Evolutionary conservation across 2,888 invertebrate genomes (phyloP).

Genomic region (Erannis defoliaria): DNA sequence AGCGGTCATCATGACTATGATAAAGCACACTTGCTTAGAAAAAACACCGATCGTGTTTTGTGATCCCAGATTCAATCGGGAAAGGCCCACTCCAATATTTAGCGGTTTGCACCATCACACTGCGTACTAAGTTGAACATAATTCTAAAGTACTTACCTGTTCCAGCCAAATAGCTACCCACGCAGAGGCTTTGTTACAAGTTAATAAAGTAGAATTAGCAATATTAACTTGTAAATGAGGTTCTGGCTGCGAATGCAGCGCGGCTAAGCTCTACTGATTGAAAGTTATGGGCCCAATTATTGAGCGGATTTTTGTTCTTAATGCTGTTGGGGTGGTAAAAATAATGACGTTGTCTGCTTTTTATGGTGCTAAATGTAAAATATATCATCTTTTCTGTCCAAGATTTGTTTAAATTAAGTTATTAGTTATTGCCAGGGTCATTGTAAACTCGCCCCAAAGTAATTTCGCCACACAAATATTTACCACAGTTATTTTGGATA

Average conservation of each 20-base stretch:
- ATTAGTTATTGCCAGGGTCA: background rate
- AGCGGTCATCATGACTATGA: too few relatives aligned
- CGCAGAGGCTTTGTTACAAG: slow-evolving; percentile 35
- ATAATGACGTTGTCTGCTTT: slow-evolving; percentile 19
- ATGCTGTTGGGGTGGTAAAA: slow-evolving; percentile 13
- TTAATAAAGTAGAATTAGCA: slow-evolving; percentile 40
- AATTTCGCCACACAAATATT: too few relatives aligned
- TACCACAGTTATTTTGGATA: too few relatives aligned
- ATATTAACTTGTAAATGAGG: slow-evolving; percentile 36
- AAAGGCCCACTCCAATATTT: too few relatives aligned
- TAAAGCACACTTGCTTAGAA: too few relatives aligned
- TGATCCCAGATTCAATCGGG: too few relatives aligned
- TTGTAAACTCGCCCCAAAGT: too few relatives aligned
- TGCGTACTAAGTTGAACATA: too few relatives aligned
- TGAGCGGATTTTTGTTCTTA: slow-evolving; percentile 24
- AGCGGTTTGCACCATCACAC: too few relatives aligned
- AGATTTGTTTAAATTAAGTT: slow-evolving; percentile 1
- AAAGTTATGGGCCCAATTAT: slow-evolving; percentile 31
- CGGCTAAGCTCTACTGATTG: slow-evolving; percentile 32
- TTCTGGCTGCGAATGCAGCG: slow-evolving; percentile 16
- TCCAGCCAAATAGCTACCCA: slow-evolving; percentile 37
- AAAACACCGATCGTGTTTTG: too few relatives aligned
- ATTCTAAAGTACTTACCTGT: slow-evolving; percentile 8
- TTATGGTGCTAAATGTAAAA: slow-evolving; percentile 15
- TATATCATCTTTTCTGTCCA: slow-evolving; percentile 1